Conservation (phyloP, 2,888 invertebrate genomes). For the Cephonodes hylas region DNA sequence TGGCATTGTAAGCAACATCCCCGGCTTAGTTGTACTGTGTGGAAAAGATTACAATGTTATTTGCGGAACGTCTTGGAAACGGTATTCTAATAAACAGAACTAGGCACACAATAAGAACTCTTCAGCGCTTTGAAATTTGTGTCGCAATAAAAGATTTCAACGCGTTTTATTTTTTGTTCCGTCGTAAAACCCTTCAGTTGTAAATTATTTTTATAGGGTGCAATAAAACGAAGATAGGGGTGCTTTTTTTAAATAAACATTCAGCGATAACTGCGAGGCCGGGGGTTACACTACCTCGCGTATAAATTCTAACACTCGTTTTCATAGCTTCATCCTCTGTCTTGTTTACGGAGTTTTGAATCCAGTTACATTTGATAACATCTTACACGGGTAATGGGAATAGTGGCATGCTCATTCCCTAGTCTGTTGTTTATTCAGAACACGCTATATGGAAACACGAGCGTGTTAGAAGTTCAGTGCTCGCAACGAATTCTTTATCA, state of each 20-base stretch:
- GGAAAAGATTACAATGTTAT: conserved; percentile 42
- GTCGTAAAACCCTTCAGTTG: conserved; percentile 9
- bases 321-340: background rate
- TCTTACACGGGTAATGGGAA: background rate
- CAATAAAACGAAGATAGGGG: conserved; percentile 6
- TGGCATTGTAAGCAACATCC: conserved; percentile 31
- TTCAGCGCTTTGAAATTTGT: background rate
- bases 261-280: background rate
- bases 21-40: conserved; percentile 34
- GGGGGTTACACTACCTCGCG: background rate
- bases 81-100: conserved; percentile 28
- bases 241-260: conserved; percentile 1
- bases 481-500: background rate
- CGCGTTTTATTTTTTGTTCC: conserved; percentile 11
- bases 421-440: conserved; percentile 1
- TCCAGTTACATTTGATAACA: background rate
- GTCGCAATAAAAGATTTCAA: conserved; percentile 15
- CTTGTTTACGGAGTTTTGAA: background rate
- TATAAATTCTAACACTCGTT: background rate
- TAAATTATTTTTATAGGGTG: conserved; percentile 8
- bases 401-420: background rate
- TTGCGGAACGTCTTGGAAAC: conserved; percentile 46
- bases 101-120: conserved; percentile 22
- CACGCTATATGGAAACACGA: background rate
- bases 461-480: background rate